Conservation (phyloP, 2,888 invertebrate genomes). For the Malthinus flaveolus region DNA sequence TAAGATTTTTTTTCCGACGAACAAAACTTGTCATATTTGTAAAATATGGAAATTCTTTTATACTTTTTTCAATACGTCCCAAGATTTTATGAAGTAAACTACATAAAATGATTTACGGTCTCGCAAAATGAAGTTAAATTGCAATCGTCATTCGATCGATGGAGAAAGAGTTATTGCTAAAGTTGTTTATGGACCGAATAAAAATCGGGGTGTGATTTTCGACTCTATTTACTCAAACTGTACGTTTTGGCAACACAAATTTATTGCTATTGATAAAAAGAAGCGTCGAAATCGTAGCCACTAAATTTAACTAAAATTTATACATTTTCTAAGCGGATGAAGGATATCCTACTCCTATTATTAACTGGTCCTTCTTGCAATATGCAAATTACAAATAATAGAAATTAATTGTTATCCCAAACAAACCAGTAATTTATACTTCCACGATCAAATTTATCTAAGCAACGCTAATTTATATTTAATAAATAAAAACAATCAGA, state of each 20-base stretch:
- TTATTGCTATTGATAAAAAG: conserved; percentile 3
- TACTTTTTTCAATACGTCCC: conserved; percentile 18
- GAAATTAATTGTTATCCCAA: too few species aligned
- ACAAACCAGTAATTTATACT: too few species aligned
- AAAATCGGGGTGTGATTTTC: conserved; percentile 12
- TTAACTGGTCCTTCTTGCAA: background rate
- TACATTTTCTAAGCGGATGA: background rate
- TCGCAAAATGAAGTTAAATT: conserved; percentile 18
- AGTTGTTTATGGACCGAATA: conserved; percentile 14
- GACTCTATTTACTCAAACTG: conserved; percentile 16
- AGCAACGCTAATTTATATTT: too few species aligned
- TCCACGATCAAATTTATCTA: too few species aligned
- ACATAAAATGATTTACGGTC: conserved; percentile 19
- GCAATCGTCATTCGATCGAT: conserved; percentile 17
- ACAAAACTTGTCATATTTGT: conserved; percentile 18
- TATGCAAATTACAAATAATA: too few species aligned
- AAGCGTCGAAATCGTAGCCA: background rate
- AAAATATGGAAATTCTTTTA: conserved; percentile 23
- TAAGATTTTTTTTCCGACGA: conserved; percentile 6
- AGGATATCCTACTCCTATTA: background rate
- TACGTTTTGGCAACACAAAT: conserved; percentile 8
- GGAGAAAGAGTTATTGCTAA: conserved; percentile 14
- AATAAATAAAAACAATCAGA: too few species aligned
- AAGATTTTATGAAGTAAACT: conserved; percentile 17
- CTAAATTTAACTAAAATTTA: background rate